Evolutionary conservation across 64 coral and sea anemone species (phyloP).

Genomic region (Pocillopora verrucosa): DNA sequence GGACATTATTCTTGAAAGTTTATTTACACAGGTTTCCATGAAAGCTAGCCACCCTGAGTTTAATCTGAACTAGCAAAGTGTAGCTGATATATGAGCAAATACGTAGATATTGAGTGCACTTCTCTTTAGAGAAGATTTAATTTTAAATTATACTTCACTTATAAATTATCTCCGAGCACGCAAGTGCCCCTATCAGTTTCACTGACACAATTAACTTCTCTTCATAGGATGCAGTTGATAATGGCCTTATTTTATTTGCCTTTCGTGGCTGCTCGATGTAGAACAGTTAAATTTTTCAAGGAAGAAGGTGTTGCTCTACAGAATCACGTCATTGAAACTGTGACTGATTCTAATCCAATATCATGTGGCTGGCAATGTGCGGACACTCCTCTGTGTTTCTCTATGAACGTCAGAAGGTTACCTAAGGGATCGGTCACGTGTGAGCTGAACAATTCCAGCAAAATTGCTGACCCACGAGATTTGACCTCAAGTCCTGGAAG

Average conservation of each 20-base stretch:
- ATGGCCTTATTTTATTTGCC: not conserved
- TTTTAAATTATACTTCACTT: too few relatives aligned
- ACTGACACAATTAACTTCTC: not conserved
- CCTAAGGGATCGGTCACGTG: slow-evolving; percentile 6
- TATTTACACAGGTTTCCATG: too few relatives aligned
- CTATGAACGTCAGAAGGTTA: slow-evolving; percentile 10
- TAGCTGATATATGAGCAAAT: too few relatives aligned
- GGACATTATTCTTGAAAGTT: too few relatives aligned
- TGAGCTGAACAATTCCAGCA: slow-evolving; percentile 41
- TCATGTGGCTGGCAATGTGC: slow-evolving; percentile 4
- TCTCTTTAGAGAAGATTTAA: too few relatives aligned
- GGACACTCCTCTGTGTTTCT: slow-evolving; percentile 10
- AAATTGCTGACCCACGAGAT: slow-evolving; percentile 5
- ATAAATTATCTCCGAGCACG: too few relatives aligned
- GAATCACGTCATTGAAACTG: slow-evolving; percentile 28
- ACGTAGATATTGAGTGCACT: too few relatives aligned
- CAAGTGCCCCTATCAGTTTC: not conserved
- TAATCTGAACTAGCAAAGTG: too few relatives aligned
- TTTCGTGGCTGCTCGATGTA: not conserved
- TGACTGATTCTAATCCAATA: not conserved
- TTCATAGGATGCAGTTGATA: not conserved
- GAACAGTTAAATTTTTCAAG: not conserved
- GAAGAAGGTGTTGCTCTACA: not conserved
- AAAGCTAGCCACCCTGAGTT: too few relatives aligned
- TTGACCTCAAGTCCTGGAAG: not conserved